Base-by-base conservation (phyloP, 1,140 invertebrate genomes). In the Eriosoma lanigerum region DNA sequence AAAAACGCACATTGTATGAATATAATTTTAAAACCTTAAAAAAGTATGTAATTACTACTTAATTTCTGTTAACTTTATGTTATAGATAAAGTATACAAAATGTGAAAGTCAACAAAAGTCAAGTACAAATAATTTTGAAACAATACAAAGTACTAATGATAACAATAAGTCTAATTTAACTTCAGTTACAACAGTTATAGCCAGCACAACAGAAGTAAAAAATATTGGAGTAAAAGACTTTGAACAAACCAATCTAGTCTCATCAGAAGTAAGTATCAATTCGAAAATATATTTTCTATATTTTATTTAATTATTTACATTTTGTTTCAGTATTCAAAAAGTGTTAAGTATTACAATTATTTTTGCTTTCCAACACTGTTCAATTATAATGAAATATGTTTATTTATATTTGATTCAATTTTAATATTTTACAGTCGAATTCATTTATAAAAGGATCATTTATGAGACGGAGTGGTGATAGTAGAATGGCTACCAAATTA, bases 391-490 rank as follows among this genome's bases (percentile, higher is more conserved):
- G n/a, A n/a, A 29, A 13, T 68, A 1, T 48, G 6, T 24, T 3
- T 44, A 38, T 4, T 48, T 26, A 15, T 48, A 1, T 70, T 70
- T 3, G 17, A 70, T 15, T 21, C n/a, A n/a, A 26, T 24, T 19
- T 32, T 66, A 1, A 26, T 52, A 29, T 72, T 52, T 72, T 72
- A 2, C 3, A 72, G 48, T 19, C 17, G 26, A 72, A 29, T 52
- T 52, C 50, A 72, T 19, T 26, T 29, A 21, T 72, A n/a, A 72
- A 72, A 72, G 68, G 68, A n/a, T 72, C 68, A 52, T 72, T 72
- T n/a, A 52, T 72, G 24, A 72, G 52, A 29, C 46, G 17, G 13
- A 52, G 6, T 1, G 17, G 24, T n/a, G 48, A 32, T 6, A 62
- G 50, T 0, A 68, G 48, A 15, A 52, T 72, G 48, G 26, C 46